These are phyloP conservation scores for Troides aeacus DNA, from an alignment of 2,888 invertebrate genomes.

Conservation along the genomic window DNA sequence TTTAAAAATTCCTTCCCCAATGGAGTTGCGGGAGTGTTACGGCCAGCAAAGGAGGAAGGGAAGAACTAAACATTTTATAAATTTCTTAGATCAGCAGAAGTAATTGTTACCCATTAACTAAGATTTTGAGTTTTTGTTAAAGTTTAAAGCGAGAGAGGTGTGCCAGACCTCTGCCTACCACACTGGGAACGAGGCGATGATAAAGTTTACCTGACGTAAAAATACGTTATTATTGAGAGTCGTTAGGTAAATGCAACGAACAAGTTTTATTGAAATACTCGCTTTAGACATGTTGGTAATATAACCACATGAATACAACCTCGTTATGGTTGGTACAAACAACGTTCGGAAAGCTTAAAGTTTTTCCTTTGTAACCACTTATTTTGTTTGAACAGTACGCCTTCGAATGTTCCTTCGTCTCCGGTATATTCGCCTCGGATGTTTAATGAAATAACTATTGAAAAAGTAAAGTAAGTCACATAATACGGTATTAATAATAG, in stretches of 20 bases:
- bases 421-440: background rate
- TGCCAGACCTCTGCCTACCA: too few species aligned
- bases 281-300: constrained; percentile 1
- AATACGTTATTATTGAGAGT: background rate
- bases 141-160: background rate
- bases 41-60: too few species aligned
- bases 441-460: background rate
- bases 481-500: background rate
- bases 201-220: background rate
- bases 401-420: background rate
- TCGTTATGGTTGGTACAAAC: background rate
- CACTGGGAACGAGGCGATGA: too few species aligned
- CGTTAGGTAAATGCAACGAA: background rate
- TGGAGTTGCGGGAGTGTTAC: too few species aligned
- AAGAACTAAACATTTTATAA: too few species aligned
- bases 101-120: background rate
- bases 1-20: too few species aligned
- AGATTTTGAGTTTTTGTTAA: background rate
- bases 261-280: constrained; percentile 1
- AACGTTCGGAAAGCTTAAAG: constrained; percentile 3
- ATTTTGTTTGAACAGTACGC: constrained; percentile 4
- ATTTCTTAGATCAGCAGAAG: background rate
- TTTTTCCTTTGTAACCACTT: constrained; percentile 15
- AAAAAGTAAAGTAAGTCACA: background rate
- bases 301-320: background rate